Percentiles rank a stretch among this genome's conserved stretches.
These are phyloP conservation scores for Phoeniculus purpureus DNA, from an alignment of 2,797 vertebrate genomes.

Conservation along the genomic window DNA sequence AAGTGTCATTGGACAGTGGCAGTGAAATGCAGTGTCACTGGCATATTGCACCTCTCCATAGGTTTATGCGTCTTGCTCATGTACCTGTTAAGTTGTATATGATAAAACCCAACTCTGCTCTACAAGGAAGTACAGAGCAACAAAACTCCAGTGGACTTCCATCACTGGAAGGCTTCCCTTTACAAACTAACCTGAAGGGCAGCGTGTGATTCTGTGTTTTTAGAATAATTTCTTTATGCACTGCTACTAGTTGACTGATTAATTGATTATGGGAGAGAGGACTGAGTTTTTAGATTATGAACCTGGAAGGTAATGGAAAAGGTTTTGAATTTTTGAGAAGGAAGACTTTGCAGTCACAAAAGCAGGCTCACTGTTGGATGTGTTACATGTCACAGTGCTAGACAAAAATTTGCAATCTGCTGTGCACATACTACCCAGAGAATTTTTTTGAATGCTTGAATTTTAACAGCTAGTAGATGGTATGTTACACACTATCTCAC, in stretches of 20 bases:
- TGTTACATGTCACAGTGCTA: neutral
- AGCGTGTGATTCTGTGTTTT: neutral
- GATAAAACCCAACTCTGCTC: neutral
- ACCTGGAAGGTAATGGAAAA: neutral
- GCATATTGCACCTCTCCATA: neutral
- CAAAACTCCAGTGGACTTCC: neutral
- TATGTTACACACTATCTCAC: neutral
- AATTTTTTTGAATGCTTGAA: neutral
- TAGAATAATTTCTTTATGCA: neutral
- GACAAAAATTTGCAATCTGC: neutral
- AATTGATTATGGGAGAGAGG: neutral
- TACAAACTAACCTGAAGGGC: neutral
- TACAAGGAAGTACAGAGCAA: neutral
- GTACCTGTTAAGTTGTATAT: neutral
- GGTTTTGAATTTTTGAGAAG: neutral
- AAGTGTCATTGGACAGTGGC: accelerated
- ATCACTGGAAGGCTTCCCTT: neutral
- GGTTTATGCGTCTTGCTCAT: accelerated
- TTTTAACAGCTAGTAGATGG: neutral
- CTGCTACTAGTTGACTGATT: neutral
- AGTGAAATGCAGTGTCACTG: neutral
- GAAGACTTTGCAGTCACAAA: neutral
- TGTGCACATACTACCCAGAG: neutral
- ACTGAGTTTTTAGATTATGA: neutral
- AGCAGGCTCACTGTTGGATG: neutral